Evolutionary conservation across 2,113 vertebrate genomes (phyloP), one percentile per base, ranked within the genome.

Genomic region (Cygnus buccinator): DNA sequence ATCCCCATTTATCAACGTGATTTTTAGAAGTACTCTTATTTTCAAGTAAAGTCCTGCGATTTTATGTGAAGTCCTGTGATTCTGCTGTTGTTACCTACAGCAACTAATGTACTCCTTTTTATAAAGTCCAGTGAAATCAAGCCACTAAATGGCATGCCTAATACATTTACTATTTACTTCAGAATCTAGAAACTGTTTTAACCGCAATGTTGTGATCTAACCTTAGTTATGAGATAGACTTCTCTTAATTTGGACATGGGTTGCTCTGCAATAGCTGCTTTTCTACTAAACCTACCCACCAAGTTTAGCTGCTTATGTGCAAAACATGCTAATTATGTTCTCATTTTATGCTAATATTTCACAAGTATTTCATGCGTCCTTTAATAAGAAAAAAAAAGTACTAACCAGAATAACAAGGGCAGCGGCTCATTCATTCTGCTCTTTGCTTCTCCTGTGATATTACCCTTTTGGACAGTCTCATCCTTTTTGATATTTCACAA

Each of bases 281-380:
- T 67, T 94, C 62, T 84, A 59, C 88, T 93, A 96, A 97, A 95
- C 75, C 52, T 87, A 58, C 71, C 92, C 79, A 77, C 93, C 94
- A 95, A 70, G 54, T 96, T 96, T 89, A 97, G 86, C 91, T 96
- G 92, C 95, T 97, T 94, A 88, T 87, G 68, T 95, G 88, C 94
- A 95, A 96, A 97, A 94, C 86, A 77, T 90, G 95, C 86, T 97
- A 82, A 94, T 96, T 96, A 89, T 90, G 63, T 97, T 98, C 94
- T 94, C 94, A 83, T 97, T 97, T 97, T 95, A 95, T 97, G 97
- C 96, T 98, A 97, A 97, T 98, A 96, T 83, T 98, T 98, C 98
- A 98, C 98, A 98, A 98, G 97, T 97, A 97, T 98, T 98, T 99
- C 98, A 98, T 98, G 98, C 98, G 44, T 99, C 98, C 98, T 98